Conservation (phyloP, 2,113 vertebrate species). For the Halichoeres trimaculatus region DNA sequence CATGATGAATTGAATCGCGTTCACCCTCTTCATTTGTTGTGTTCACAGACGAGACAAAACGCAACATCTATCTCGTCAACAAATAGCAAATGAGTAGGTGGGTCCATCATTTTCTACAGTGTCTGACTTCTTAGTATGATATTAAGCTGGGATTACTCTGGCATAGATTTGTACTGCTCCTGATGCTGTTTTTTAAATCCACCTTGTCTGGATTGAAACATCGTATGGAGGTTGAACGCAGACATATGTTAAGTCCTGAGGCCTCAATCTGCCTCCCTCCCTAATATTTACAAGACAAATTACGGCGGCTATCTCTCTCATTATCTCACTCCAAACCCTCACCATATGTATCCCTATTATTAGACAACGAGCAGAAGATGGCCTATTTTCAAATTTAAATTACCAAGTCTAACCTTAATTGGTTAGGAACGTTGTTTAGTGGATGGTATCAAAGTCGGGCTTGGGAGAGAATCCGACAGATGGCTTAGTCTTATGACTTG, state of each 20-base stretch:
- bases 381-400: constrained; percentile 84
- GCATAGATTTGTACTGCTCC: constrained; percentile 10
- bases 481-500: constrained; percentile 85
- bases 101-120: constrained; percentile 56
- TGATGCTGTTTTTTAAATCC: constrained; percentile 23
- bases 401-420: constrained; percentile 83
- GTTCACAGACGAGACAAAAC: constrained; percentile 69
- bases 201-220: constrained; percentile 44
- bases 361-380: constrained; percentile 79
- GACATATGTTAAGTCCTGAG: constrained; percentile 82
- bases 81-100: constrained; percentile 73
- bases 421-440: constrained; percentile 79
- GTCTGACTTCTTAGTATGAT: constrained; percentile 30
- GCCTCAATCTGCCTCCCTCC: constrained; percentile 82
- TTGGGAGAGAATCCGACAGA: constrained; percentile 83
- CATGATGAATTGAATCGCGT: constrained; percentile 80
- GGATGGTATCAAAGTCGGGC: constrained; percentile 76
- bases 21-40: constrained; percentile 76
- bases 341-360: constrained; percentile 85
- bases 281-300: constrained; percentile 83
- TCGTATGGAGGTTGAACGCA: constrained; percentile 56
- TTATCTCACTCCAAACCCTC: constrained; percentile 80
- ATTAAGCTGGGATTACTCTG: constrained; percentile 17
- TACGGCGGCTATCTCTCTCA: constrained; percentile 79
- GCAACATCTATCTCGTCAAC: constrained; percentile 75